Evolutionary conservation across 2,888 invertebrate species (phyloP).

Genomic region (Nyleta sp.): DNA sequence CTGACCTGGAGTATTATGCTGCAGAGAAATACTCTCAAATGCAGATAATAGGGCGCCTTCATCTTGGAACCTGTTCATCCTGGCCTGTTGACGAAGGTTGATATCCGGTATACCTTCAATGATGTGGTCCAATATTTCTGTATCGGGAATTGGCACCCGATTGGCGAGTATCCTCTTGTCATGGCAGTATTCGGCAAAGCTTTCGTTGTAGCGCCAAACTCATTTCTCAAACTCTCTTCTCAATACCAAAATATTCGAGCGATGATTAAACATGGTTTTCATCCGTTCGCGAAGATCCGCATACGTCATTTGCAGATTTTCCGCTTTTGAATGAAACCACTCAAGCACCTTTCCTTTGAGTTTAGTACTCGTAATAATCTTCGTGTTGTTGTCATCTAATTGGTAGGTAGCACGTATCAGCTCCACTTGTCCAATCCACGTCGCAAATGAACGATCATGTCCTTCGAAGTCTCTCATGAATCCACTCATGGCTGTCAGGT

Average conservation of each 20-base stretch:
- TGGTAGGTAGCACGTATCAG: neutral
- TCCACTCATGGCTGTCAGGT: neutral
- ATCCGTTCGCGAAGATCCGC: neutral
- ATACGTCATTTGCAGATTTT: conserved; percentile 26
- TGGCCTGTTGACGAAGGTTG: conserved; percentile 50
- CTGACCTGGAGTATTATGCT: neutral
- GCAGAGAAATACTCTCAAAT: conserved; percentile 1
- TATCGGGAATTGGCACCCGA: conserved; percentile 48
- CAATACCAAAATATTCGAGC: conserved; percentile 32
- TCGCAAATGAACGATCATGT: neutral
- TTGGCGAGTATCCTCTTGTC: conserved; percentile 63
- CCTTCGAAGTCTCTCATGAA: neutral
- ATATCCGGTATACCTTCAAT: conserved; percentile 62
- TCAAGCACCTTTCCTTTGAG: neutral
- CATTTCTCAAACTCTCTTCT: conserved; percentile 59
- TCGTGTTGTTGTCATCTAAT: neutral
- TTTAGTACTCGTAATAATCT: neutral
- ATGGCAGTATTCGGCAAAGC: conserved; percentile 64
- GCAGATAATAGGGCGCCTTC: neutral
- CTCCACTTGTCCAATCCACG: neutral
- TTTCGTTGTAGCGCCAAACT: conserved; percentile 47
- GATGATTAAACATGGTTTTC: conserved; percentile 58
- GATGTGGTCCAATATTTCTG: conserved; percentile 59
- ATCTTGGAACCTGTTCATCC: conserved; percentile 40
- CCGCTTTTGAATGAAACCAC: conserved; percentile 47